Evolutionary conservation across 1,140 invertebrate genomes (phyloP).

Genomic region (fruit fly (Drosophila melanogaster)): Release_6_plus_ISO1_MT NC_004354.4:22828501-22829000

Average conservation of each 20-base stretch:
- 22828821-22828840: constrained; percentile 6
- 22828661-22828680: not conserved
- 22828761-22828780: constrained; percentile 78
- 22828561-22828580: constrained; percentile 30
- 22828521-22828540: constrained; percentile 46
- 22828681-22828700: not conserved
- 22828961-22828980: constrained; percentile 65
- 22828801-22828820: not conserved
- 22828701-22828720: constrained; percentile 16
- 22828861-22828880: constrained; percentile 36
- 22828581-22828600: constrained; percentile 19
- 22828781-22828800: constrained; percentile 56
- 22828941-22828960: constrained; percentile 59
- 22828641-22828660: not conserved
- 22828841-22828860: constrained; percentile 25
- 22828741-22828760: constrained; percentile 80
- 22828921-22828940: constrained; percentile 9
- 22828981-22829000: constrained; percentile 69
- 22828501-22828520: constrained; percentile 41
- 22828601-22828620: constrained; percentile 8
- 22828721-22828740: constrained; percentile 68
- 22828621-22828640: constrained; percentile 1
- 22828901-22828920: constrained; percentile 9
- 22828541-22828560: constrained; percentile 36
- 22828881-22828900: constrained; percentile 60